These are phyloP conservation scores for Enchytraeus crypticus DNA, from an alignment of 2,888 invertebrate species.

Conservation along the genomic window DNA sequence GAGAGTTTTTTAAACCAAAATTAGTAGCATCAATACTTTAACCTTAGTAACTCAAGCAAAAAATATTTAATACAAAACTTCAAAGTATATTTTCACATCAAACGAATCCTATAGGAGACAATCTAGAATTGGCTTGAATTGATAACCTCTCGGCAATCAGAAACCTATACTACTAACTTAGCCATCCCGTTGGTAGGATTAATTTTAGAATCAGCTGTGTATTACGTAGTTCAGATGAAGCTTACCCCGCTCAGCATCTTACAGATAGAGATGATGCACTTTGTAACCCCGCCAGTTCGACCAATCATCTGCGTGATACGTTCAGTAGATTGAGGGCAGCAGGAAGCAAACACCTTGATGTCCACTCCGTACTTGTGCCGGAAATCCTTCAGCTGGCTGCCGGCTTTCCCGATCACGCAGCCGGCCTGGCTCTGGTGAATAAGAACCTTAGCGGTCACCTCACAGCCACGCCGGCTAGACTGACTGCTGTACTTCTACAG, in stretches of 20 bases:
- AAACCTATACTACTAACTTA: background rate
- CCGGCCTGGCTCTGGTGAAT: constrained; percentile 19
- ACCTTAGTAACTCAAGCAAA: no score
- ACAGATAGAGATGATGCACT: constrained; percentile 5
- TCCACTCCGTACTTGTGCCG: constrained; percentile 10
- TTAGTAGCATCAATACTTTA: no score
- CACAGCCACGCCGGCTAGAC: background rate
- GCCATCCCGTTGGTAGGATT: background rate
- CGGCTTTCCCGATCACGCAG: constrained; percentile 18
- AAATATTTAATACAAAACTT: no score
- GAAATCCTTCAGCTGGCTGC: constrained; percentile 14
- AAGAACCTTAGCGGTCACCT: constrained; percentile 9
- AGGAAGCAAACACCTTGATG: constrained; percentile 14
- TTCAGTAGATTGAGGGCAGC: constrained; percentile 14
- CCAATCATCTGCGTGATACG: constrained; percentile 10
- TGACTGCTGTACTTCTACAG: no score
- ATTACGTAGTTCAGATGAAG: background rate
- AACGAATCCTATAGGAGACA: no score
- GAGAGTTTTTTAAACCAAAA: no score
- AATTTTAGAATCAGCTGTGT: background rate
- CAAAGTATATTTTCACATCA: no score
- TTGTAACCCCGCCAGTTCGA: constrained; percentile 4
- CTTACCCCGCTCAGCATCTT: constrained; percentile 12
- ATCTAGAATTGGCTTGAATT: no score
- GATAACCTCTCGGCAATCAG: background rate